A percentile compares a stretch with the other conserved stretches of the same genome.
These are phyloP conservation scores for Pseudolaguvia tuberculata DNA, from an alignment of 2,113 vertebrate species.

Conservation along the genomic window DNA sequence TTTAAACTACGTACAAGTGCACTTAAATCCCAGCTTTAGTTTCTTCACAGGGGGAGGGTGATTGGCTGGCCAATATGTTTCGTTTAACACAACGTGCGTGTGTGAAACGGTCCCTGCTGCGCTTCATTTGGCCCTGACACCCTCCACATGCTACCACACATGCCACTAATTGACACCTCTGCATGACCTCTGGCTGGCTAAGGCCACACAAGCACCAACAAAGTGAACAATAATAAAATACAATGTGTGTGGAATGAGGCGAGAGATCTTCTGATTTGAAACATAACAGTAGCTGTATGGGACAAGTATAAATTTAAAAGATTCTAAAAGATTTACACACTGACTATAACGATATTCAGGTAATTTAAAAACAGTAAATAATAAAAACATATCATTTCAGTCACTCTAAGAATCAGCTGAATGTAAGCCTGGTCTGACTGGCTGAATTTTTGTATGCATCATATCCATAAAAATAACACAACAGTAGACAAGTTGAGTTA, in stretches of 20 bases:
- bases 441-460: too few relatives aligned
- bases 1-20: constrained; percentile 5
- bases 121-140: constrained; percentile 58
- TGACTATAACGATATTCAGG: too few relatives aligned
- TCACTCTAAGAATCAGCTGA: too few relatives aligned
- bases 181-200: constrained; percentile 63
- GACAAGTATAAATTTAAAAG: constrained; percentile 47
- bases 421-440: too few relatives aligned
- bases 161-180: constrained; percentile 77
- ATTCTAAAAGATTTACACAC: too few relatives aligned
- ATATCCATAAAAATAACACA: constrained; percentile 46
- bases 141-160: constrained; percentile 69
- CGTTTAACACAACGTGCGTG: constrained; percentile 64
- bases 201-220: constrained; percentile 56
- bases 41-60: constrained; percentile 33
- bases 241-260: background rate
- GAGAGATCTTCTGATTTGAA: background rate
- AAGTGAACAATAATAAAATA: constrained; percentile 8
- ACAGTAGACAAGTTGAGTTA: constrained; percentile 58
- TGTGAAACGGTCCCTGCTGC: constrained; percentile 63
- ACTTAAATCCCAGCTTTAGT: constrained; percentile 1
- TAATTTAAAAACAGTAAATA: too few relatives aligned
- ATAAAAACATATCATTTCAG: too few relatives aligned
- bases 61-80: constrained; percentile 48
- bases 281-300: background rate